Evolutionary conservation across 2,797 vertebrate species (phyloP).

Genomic region (Xerus rutilus): DNA sequence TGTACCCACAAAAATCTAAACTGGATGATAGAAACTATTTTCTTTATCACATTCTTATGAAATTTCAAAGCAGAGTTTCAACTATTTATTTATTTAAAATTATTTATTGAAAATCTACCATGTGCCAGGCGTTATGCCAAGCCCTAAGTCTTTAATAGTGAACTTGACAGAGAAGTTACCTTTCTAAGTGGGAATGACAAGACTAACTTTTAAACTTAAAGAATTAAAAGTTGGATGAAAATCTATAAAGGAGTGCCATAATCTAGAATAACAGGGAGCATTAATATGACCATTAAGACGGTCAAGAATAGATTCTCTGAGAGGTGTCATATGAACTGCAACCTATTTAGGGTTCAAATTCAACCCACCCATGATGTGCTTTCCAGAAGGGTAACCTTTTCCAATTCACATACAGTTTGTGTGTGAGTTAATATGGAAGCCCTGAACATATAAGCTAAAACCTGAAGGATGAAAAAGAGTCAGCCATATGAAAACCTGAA

Average conservation of each 20-base stretch:
- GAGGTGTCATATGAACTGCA: neutral
- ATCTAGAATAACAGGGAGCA: neutral
- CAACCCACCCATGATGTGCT: neutral
- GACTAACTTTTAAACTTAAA: neutral
- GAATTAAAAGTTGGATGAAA: conserved; percentile 21
- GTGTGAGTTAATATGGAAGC: neutral
- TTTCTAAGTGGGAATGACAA: neutral
- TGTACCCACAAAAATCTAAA: conserved; percentile 28
- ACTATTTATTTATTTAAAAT: conserved; percentile 21
- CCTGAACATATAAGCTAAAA: conserved; percentile 12
- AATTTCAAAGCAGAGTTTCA: neutral
- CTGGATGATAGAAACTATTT: neutral
- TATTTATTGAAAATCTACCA: neutral
- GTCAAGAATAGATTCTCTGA: neutral
- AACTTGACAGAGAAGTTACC: conserved; percentile 40
- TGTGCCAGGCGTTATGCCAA: neutral
- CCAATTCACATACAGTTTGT: neutral
- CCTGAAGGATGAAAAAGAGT: neutral
- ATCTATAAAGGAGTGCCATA: neutral
- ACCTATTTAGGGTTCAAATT: neutral
- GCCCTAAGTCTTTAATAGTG: neutral
- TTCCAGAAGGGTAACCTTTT: neutral
- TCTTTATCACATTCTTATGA: conserved; percentile 6
- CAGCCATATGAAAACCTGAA: neutral
- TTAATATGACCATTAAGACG: neutral